A percentile compares a stretch with the other conserved stretches of the same genome.
These are phyloP conservation scores for Polydrusus pterygomalis DNA, from an alignment of 2,888 invertebrate species.

Conservation along the genomic window DNA sequence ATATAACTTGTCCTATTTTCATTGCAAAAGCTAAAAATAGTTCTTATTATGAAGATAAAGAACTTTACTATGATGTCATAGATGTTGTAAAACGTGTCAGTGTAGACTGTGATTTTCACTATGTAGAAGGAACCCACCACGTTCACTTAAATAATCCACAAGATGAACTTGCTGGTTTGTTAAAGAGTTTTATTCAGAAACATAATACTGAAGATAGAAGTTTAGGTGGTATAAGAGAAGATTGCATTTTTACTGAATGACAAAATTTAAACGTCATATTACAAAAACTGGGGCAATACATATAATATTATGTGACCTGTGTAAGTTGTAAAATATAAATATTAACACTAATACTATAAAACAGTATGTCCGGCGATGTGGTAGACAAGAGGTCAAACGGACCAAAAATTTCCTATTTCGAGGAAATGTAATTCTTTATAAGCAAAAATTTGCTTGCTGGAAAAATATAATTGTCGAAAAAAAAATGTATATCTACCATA, in stretches of 20 bases:
- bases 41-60: slow-evolving; percentile 74
- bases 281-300: too few relatives aligned
- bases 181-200: slow-evolving; percentile 66
- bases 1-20: slow-evolving; percentile 79
- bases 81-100: slow-evolving; percentile 74
- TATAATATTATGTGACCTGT: too few relatives aligned
- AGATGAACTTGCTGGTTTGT: slow-evolving; percentile 65
- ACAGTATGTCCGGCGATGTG: too few relatives aligned
- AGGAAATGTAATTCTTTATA: too few relatives aligned
- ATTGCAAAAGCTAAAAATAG: slow-evolving; percentile 74
- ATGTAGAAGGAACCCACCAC: slow-evolving; percentile 83
- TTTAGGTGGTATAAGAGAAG: slow-evolving; percentile 38
- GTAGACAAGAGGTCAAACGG: too few relatives aligned
- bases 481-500: too few relatives aligned
- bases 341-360: too few relatives aligned
- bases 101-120: slow-evolving; percentile 76
- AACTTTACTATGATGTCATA: slow-evolving; percentile 75
- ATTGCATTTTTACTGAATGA: slow-evolving; percentile 34
- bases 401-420: too few relatives aligned
- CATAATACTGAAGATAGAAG: slow-evolving; percentile 47
- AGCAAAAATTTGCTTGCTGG: too few relatives aligned
- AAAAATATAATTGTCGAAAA: too few relatives aligned
- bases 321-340: too few relatives aligned
- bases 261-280: too few relatives aligned
- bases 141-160: slow-evolving; percentile 83